A percentile compares a stretch with the other conserved stretches of the same genome.
phyloP scores from a whole-genome alignment of 1,140 invertebrate species.

The Penaeus chinensis region DNA sequence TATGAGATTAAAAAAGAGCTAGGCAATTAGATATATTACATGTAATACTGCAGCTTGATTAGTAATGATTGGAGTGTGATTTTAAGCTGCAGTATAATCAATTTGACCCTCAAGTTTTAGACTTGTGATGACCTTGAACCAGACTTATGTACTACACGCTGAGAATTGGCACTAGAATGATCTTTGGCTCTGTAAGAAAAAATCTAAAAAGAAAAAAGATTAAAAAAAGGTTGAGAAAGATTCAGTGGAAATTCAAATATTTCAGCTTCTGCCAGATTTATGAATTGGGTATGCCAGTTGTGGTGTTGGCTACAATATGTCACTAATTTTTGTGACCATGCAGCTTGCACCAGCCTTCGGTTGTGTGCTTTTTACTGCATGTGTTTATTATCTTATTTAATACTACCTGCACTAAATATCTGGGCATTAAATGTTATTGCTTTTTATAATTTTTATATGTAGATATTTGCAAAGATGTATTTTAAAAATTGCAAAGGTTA shows the following conservation, averaged over 20 bases:
- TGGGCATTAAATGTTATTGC: neutral
- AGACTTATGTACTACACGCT: slow-evolving; percentile 29
- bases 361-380: neutral
- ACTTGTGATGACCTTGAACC: slow-evolving; percentile 49
- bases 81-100: slow-evolving; percentile 10
- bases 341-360: neutral
- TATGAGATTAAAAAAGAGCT: too few species aligned
- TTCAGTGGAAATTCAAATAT: slow-evolving; percentile 32
- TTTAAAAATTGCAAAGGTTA: slow-evolving; percentile 23
- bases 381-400: neutral
- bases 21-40: too few species aligned
- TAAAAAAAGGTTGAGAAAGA: slow-evolving; percentile 8
- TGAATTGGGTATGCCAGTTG: slow-evolving; percentile 34
- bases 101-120: slow-evolving; percentile 30
- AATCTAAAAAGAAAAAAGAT: too few species aligned
- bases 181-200: too few species aligned
- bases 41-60: too few species aligned
- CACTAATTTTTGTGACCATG: too few species aligned
- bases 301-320: slow-evolving; percentile 24
- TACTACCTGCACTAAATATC: slow-evolving; percentile 10
- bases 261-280: slow-evolving; percentile 42
- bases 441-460: slow-evolving; percentile 1
- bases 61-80: too few species aligned
- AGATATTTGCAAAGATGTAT: slow-evolving; percentile 20
- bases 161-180: neutral